Evolutionary conservation across 64 coral and sea anemone species (phyloP).

Genomic region (Porites lutea): DNA sequence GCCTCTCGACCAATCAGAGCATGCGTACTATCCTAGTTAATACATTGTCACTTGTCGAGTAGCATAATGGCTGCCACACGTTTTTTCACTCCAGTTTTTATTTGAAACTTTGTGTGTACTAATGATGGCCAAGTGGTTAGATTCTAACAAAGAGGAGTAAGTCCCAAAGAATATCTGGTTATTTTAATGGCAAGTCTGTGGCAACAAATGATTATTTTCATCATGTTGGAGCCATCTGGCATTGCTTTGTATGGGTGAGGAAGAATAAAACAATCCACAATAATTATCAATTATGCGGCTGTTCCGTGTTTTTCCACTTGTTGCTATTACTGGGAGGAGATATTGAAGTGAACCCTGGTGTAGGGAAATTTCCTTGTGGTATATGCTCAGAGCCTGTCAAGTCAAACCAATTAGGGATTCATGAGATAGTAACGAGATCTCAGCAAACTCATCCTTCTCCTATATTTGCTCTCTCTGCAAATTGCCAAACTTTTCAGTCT

Average conservation of each 20-base stretch:
- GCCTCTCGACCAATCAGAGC: too few relatives aligned
- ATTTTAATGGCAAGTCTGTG: not conserved
- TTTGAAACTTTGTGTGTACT: not conserved
- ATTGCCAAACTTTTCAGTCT: not conserved
- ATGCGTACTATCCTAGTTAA: too few relatives aligned
- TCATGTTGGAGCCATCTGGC: not conserved
- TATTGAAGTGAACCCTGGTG: conserved; percentile 41
- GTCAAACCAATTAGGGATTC: not conserved
- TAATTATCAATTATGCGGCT: conserved; percentile 1
- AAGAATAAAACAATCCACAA: not conserved
- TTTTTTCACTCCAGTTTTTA: conserved; percentile 1
- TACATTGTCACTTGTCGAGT: too few relatives aligned
- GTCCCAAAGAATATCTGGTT: not conserved
- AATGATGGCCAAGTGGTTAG: conserved; percentile 6
- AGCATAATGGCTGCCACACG: conserved; percentile 24
- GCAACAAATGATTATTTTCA: not conserved
- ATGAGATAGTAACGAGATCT: conserved; percentile 19
- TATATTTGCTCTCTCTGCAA: not conserved
- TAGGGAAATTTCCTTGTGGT: conserved; percentile 38
- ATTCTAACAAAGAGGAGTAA: not conserved
- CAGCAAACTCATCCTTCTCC: conserved; percentile 2
- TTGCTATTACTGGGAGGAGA: conserved; percentile 27
- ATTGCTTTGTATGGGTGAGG: not conserved
- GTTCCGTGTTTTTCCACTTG: conserved; percentile 10
- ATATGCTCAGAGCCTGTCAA: conserved; percentile 39